These are phyloP conservation scores for Apodemia zela DNA, from an alignment of 2,888 invertebrate genomes.

Conservation along the genomic window DNA sequence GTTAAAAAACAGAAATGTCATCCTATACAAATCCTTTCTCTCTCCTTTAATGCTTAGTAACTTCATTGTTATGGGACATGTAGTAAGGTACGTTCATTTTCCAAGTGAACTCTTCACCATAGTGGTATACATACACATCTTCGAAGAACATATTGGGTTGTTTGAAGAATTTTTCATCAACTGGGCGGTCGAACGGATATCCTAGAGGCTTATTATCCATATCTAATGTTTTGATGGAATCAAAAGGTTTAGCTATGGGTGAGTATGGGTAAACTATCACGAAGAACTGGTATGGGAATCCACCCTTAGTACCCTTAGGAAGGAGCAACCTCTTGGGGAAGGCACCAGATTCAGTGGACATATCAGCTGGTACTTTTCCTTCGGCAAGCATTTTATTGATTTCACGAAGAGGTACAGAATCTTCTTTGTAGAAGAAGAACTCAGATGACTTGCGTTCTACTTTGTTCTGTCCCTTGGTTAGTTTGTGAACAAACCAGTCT, in stretches of 20 bases:
- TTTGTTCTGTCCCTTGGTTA: constrained; percentile 82
- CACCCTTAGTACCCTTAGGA: constrained; percentile 85
- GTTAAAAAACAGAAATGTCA: constrained; percentile 8
- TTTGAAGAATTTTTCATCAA: constrained; percentile 60
- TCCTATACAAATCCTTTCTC: constrained; percentile 31
- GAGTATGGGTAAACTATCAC: constrained; percentile 81
- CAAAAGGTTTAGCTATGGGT: constrained; percentile 49
- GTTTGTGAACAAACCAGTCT: constrained; percentile 80
- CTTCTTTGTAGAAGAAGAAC: constrained; percentile 81
- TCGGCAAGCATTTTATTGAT: constrained; percentile 81
- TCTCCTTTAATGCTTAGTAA: constrained; percentile 43
- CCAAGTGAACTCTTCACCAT: constrained; percentile 55
- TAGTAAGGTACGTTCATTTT: constrained; percentile 45
- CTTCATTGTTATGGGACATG: constrained; percentile 38
- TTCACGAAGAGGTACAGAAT: constrained; percentile 81
- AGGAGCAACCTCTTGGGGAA: constrained; percentile 85
- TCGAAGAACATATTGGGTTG: constrained; percentile 82
- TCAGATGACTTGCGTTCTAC: constrained; percentile 84
- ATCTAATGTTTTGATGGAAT: constrained; percentile 45
- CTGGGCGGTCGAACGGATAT: constrained; percentile 81
- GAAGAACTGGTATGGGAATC: constrained; percentile 83
- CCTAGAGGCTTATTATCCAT: constrained; percentile 76
- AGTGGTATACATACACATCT: constrained; percentile 78
- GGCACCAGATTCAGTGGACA: constrained; percentile 76
- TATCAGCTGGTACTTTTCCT: constrained; percentile 70